These are phyloP conservation scores for Astropecten irregularis DNA, from an alignment of 53 echinoderm and acorn worm species.

Conservation along the genomic window DNA sequence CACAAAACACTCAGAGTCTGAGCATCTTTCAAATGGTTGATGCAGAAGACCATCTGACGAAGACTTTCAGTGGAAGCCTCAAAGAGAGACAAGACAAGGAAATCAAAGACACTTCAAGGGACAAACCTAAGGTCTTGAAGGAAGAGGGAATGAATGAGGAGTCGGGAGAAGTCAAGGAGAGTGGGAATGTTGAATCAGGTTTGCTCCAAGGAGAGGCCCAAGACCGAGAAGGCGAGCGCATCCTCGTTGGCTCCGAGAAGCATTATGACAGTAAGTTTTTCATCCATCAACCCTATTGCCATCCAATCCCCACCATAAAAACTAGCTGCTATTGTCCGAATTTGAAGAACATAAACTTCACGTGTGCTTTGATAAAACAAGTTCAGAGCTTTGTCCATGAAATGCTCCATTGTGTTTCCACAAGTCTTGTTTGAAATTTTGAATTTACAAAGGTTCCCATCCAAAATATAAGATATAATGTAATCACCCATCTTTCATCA, in stretches of 20 bases:
- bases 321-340: too few species aligned
- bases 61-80: too few species aligned
- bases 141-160: background rate
- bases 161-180: slow-evolving; percentile 1
- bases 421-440: too few species aligned
- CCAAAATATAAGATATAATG: too few species aligned
- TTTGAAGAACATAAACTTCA: too few species aligned
- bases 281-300: too few species aligned
- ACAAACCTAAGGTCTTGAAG: background rate
- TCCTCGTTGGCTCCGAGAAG: background rate
- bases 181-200: background rate
- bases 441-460: too few species aligned
- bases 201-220: background rate
- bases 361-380: too few species aligned
- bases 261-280: slow-evolving; percentile 61
- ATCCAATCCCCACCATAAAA: background rate
- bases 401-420: too few species aligned
- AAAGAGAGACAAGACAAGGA: background rate
- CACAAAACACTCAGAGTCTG: slow-evolving; percentile 31
- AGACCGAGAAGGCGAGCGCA: background rate
- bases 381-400: too few species aligned
- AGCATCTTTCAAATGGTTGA: slow-evolving; percentile 22
- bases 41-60: background rate
- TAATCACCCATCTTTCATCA: too few species aligned
- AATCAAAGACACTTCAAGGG: background rate